phyloP scores from a whole-genome alignment of 1,140 invertebrate genomes.

The Rhizoglyphus robini region DNA sequence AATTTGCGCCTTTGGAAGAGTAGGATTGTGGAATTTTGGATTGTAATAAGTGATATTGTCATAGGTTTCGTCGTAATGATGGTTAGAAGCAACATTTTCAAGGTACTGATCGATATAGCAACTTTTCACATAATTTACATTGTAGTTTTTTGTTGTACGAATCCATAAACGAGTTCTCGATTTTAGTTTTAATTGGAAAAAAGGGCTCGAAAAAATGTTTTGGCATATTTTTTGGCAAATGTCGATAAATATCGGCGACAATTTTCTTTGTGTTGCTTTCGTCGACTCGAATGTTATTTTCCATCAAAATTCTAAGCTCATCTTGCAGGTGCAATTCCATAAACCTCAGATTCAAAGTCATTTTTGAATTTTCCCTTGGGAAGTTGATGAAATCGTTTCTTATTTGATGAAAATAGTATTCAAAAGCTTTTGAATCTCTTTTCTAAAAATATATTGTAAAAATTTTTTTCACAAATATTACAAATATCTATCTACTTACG shows the following conservation, averaged over 20 bases:
- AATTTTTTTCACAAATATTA: no score
- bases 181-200: neutral
- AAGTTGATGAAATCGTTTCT: slow-evolving; percentile 52
- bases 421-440: slow-evolving; percentile 55
- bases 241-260: neutral
- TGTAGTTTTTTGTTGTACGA: slow-evolving; percentile 28
- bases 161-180: neutral
- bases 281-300: slow-evolving; percentile 35
- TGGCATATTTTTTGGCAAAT: neutral
- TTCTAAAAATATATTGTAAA: slow-evolving; percentile 38
- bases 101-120: slow-evolving; percentile 46
- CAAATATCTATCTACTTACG: no score
- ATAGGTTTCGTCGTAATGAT: slow-evolving; percentile 36
- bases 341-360: slow-evolving; percentile 51
- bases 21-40: slow-evolving; percentile 45
- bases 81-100: slow-evolving; percentile 53
- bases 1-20: slow-evolving; percentile 16
- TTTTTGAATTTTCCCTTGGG: slow-evolving; percentile 47
- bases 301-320: slow-evolving; percentile 46
- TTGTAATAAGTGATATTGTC: slow-evolving; percentile 39
- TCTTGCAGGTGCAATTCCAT: slow-evolving; percentile 70
- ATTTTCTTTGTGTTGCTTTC: slow-evolving; percentile 38
- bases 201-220: neutral
- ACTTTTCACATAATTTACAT: slow-evolving; percentile 43
- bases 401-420: slow-evolving; percentile 73